Evolutionary conservation across 2,888 invertebrate genomes (phyloP), one percentile per base, ranked within the genome.

Genomic region (Harmothoe impar): DNA sequence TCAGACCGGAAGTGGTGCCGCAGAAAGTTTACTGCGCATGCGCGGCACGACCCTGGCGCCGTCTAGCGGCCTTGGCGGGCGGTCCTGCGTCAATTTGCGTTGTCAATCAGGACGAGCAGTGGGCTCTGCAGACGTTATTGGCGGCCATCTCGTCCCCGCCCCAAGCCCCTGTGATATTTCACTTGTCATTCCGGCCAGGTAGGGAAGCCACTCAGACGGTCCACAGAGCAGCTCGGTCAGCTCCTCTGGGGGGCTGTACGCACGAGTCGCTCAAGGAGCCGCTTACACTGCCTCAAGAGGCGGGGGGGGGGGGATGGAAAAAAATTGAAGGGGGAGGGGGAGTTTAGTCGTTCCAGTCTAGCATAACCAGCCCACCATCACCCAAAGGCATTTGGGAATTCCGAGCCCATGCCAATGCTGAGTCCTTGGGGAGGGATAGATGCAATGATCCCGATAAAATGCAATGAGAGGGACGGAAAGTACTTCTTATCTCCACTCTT

Each of bases 131-230:
- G 72, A 15, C 72, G 29, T 29, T n/a, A 72, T 72, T 72, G 25
- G 72, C 72, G 29, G 31, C 72, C 15, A 62, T 62, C 72, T 29
- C 72, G 15, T n/a, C 62, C 72, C 20, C 15, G 25, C 72, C 72
- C 72, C 5, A 25, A 25, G 72, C 29, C 29, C n/a, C 72, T 23
- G 25, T 29, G 72, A 72, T 72, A 72, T 72, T 72, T 72, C 31
- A 72, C 29, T 29, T 72, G 72, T 72, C 72, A 72, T 72, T 72
- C 72, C 72, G 29, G 25, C 72, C 72, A 72, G 72, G 72, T 72
- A 29, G 15, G 72, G 72, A 20, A 62, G 62, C 72, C 31, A 72
- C 72, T n/a, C 72, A 72, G 62, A 5, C 62, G 20, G 62, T 20
- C 62, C 62, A n/a, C 62, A 62, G 62, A 62, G 62, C 62, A 62